Base-by-base conservation (phyloP, 2,113 vertebrate species). In the Scalopus aquaticus region DNA sequence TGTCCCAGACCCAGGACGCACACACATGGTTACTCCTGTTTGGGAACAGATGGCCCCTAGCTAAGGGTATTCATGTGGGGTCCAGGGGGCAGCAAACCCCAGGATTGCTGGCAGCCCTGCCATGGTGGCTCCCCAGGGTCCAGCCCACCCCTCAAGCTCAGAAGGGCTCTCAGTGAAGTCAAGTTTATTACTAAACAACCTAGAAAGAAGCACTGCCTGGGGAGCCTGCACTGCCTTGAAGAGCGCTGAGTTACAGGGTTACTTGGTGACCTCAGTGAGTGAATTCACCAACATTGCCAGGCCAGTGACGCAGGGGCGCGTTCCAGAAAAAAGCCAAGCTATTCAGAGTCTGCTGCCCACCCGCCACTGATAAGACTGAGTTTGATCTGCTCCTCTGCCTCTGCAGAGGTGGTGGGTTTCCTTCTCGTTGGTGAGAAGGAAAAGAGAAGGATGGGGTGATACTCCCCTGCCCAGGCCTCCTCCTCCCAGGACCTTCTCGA, bases 1-100 rank as follows among this genome's bases (percentile, higher is more conserved):
- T 44, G 96, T 95, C 82, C 7, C 76, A 3, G 2, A 93, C 62
- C 91, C 64, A 37, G 84, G 74, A 30, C 46, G 46, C 79, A 49
- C 9, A 20, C 77, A 64, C 49, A 3, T 0, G 1, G 56, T 0
- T 24, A n/a, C 77, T 83, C 35, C n/a, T 0, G 2, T 58, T 35
- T 5, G 65, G 72, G 56, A n/a, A 44, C 60, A 80, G 79, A 8
- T 51, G 74, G 44, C 44, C 22, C 46, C 64, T 4, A 7, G 2
- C 19, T 42, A 58, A 30, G 28, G 32, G 65, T 35, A 22, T 46
- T 35, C 32, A 1, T 22, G 49, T 6, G 22, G 26, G 46, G 10
- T 4, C 28, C n/a, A 8, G 6, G 54, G 78, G 49, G 4, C 49
- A 13, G 49, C 58, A 15, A 13, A 24, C 35, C 35, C 17, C n/a